These are phyloP conservation scores for Automeris io DNA, from an alignment of 2,888 invertebrate genomes.

Conservation along the genomic window DNA sequence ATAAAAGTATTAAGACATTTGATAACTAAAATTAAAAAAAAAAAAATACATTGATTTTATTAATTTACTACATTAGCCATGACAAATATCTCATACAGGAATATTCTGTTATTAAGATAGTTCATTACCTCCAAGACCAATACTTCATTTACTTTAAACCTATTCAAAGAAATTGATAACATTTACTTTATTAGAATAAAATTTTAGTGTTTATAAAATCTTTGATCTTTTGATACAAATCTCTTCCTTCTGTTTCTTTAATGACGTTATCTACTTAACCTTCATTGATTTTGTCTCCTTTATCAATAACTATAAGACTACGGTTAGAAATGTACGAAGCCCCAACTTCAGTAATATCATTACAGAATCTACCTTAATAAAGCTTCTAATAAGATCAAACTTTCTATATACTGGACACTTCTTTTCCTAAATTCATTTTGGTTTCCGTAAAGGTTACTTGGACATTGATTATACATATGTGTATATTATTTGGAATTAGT, in stretches of 20 bases:
- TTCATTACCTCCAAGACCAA: not conserved
- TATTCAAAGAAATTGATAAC: too few species aligned
- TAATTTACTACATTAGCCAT: too few species aligned
- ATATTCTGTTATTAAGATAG: not conserved
- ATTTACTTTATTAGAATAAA: not conserved
- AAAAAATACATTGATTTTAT: too few species aligned
- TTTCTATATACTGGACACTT: constrained; percentile 34
- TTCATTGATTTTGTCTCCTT: constrained; percentile 11
- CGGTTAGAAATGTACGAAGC: constrained; percentile 17
- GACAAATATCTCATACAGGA: not conserved
- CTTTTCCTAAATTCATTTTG: constrained; percentile 40
- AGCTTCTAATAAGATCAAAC: constrained; percentile 44
- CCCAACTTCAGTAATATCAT: constrained; percentile 43
- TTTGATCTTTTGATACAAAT: not conserved
- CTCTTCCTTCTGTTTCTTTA: not conserved
- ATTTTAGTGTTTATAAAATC: not conserved
- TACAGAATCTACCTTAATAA: constrained; percentile 42
- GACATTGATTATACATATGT: not conserved
- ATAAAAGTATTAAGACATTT: too few species aligned
- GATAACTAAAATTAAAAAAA: too few species aligned
- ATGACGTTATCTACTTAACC: constrained; percentile 4
- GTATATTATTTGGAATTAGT: too few species aligned
- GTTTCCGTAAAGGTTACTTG: constrained; percentile 9
- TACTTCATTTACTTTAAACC: not conserved
- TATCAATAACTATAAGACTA: constrained; percentile 23